Base-by-base conservation (phyloP, 92 coral and sea anemone species). In the Chrysogorgia sp. region DNA sequence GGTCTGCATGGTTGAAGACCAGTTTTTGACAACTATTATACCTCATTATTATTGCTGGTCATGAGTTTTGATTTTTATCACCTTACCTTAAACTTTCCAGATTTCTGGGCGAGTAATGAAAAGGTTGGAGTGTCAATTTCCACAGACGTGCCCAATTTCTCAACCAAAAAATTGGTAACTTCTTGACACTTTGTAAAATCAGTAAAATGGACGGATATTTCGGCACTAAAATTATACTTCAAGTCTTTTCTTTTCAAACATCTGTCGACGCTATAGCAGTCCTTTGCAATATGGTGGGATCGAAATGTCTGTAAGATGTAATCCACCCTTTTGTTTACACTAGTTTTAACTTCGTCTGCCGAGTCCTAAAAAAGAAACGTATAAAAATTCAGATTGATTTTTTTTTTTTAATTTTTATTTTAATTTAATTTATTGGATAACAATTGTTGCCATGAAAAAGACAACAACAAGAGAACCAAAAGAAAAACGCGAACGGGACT, bases 291-390 rank as follows among this genome's bases (percentile, higher is more conserved):
- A 30, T 77, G 93, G 47, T 96, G 82, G 0, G 99, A 88, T 71
- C 87, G 87, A 26, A 96, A 78, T 3, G 96, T 89, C 63, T 96
- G 99, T 21, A 91, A 74, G 32, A 96, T 87, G 58, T 96, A 96
- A 49, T 96, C 97, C 25, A 92, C 90, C 56, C 99, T 64, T 57
- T 96, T 93, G 91, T 85, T 96, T 25, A 96, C 97, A 45, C 99
- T 96, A 34, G 84, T 81, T 63, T 96, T 96, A 8, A 96, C 99
- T 40, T 91, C 99, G 24, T 86, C 99, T 23, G 90, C 99, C 50
- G 92, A 76, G 21, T 91, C 97, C 99, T 96, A 81, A 3, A 63
- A 12, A 2, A 15, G n/a, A 47, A n/a, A n/a, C n/a, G n/a, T n/a
- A n/a, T n/a, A n/a, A n/a, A n/a, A n/a, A n/a, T n/a, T n/a, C n/a